Conservation (phyloP, 2,113 vertebrate genomes). For the Cinclus cinclus region DNA sequence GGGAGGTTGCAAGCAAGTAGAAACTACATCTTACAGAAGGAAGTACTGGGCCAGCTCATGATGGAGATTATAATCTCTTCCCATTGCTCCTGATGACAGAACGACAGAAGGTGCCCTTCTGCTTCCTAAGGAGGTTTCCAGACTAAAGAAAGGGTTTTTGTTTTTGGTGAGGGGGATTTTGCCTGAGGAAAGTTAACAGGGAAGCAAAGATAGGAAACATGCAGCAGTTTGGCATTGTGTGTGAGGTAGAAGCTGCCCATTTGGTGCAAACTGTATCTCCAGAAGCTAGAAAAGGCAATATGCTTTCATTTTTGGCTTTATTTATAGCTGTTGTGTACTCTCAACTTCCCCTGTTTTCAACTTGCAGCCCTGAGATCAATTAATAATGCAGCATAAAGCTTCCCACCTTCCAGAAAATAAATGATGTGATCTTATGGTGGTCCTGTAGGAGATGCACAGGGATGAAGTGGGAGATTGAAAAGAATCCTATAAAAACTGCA, state of each 20-base stretch:
- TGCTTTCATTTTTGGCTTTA: background rate
- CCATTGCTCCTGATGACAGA: background rate
- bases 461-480: background rate
- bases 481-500: background rate
- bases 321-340: background rate
- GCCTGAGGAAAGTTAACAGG: background rate
- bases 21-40: slow-evolving; percentile 35
- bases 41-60: background rate
- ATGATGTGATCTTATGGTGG: background rate
- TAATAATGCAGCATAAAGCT: background rate
- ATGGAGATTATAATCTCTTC: slow-evolving; percentile 16
- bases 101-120: slow-evolving; percentile 25
- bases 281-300: background rate
- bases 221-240: background rate
- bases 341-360: background rate
- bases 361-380: background rate
- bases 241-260: background rate
- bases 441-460: background rate
- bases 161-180: background rate
- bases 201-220: background rate
- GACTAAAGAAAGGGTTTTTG: background rate
- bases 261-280: background rate
- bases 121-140: background rate
- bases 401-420: background rate
- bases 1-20: background rate